Evolutionary conservation across 2,797 vertebrate species (phyloP), one percentile per base, ranked within the genome.

Genomic region (Iguana delicatissima): DNA sequence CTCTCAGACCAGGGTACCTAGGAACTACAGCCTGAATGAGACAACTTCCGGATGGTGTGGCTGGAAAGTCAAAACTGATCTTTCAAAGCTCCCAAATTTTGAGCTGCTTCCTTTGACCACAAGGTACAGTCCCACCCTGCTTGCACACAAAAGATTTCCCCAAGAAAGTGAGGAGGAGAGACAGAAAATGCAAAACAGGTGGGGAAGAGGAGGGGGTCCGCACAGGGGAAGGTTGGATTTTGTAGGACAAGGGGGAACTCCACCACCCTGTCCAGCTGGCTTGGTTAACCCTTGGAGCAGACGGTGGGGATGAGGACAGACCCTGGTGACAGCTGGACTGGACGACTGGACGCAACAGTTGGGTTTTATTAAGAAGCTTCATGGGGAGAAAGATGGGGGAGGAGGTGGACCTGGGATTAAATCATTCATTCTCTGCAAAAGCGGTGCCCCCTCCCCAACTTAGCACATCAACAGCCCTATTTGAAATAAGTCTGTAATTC

Each of bases 261-360:
- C 26, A 64, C 42, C 8, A 10, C 6, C 26, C 32, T 62, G 35
- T 57, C 73, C 85, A 46, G 57, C 69, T 87, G 85, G 85, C 85
- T 81, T 0, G 20, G 73, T 73, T 69, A 89, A 86, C 89, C 77
- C 84, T 84, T 87, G 46, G 10, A 83, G 59, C 84, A 74, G 52
- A 50, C 35, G 2, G 79, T 24, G 46, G 80, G 20, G 84, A 32
- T 32, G 84, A 16, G 46, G 73, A 20, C 80, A 88, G 86, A 14
- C 90, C 76, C 35, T 12, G 26, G 42, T 91, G 86, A 91, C 90
- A 91, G 90, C 86, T 91, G 90, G 86, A 79, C 62, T 26, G 35
- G 59, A 46, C 4, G 72, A 18, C 55, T 90, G 67, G 55, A 79
- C 72, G 90, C 90, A 88, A 91, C 90, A 91, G 90, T 91, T 91